phyloP scores from a whole-genome alignment of 2,797 vertebrate genomes.

The Neomorphus geoffroyi region DNA sequence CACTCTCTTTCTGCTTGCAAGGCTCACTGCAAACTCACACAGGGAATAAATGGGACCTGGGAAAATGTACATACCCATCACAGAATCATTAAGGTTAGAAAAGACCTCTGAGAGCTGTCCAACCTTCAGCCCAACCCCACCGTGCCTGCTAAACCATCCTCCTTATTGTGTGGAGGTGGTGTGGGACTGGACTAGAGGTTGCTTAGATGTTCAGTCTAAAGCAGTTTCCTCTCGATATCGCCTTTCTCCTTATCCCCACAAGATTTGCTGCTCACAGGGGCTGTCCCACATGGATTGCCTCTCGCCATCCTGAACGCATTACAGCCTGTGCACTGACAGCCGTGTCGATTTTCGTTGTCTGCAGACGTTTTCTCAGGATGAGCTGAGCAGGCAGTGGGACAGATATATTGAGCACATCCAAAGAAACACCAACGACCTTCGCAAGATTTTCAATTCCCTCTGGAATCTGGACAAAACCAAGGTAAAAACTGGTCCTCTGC shows the following conservation, averaged over 20 bases:
- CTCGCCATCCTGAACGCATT: fast-evolving
- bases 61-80: neutral
- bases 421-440: conserved; percentile 81
- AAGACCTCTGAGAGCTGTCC: too few relatives aligned
- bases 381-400: conserved; percentile 82
- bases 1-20: neutral
- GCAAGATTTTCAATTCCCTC: conserved; percentile 88
- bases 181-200: neutral
- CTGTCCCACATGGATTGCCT: fast-evolving
- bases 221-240: fast-evolving
- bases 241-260: neutral
- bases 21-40: neutral
- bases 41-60: neutral
- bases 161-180: fast-evolving
- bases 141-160: neutral
- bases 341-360: neutral
- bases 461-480: conserved; percentile 88
- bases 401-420: conserved; percentile 84
- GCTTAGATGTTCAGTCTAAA: neutral
- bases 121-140: too few relatives aligned
- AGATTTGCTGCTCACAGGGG: neutral
- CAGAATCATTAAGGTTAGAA: too few relatives aligned
- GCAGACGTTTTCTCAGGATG: conserved; percentile 68
- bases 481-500: conserved; percentile 64
- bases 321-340: neutral